These are phyloP conservation scores for Plebejus argus DNA, from an alignment of 2,888 invertebrate genomes.

Conservation along the genomic window DNA sequence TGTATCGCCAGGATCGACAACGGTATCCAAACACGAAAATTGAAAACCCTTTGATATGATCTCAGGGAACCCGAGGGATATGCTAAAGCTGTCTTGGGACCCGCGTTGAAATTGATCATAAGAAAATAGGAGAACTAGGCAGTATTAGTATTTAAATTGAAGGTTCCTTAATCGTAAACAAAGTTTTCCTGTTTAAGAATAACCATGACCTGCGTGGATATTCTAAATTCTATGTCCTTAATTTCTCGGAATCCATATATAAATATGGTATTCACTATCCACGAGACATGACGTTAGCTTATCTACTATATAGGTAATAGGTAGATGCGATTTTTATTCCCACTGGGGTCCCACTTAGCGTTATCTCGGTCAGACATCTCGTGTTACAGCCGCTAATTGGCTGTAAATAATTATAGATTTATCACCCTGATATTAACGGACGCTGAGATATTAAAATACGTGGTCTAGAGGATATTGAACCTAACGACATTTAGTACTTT, in stretches of 20 bases:
- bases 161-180: too few relatives aligned
- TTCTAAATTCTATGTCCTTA: neutral
- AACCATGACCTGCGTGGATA: neutral
- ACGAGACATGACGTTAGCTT: neutral
- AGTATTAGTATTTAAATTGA: too few relatives aligned
- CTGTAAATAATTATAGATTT: conserved; percentile 18
- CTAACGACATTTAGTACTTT: neutral
- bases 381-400: conserved; percentile 1
- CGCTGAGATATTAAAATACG: neutral
- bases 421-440: conserved; percentile 7
- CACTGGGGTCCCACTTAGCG: conserved; percentile 16
- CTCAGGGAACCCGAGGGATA: too few relatives aligned
- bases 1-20: too few relatives aligned
- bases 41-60: too few relatives aligned
- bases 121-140: too few relatives aligned
- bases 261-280: neutral
- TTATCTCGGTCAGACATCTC: conserved; percentile 5
- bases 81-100: too few relatives aligned
- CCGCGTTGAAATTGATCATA: too few relatives aligned
- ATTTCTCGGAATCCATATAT: neutral
- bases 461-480: neutral
- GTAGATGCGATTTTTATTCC: neutral
- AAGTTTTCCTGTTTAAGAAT: neutral
- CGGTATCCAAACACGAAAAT: too few relatives aligned
- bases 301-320: neutral